Evolutionary conservation across 2,888 invertebrate species (phyloP).

Genomic region (Furcula furcula): DNA sequence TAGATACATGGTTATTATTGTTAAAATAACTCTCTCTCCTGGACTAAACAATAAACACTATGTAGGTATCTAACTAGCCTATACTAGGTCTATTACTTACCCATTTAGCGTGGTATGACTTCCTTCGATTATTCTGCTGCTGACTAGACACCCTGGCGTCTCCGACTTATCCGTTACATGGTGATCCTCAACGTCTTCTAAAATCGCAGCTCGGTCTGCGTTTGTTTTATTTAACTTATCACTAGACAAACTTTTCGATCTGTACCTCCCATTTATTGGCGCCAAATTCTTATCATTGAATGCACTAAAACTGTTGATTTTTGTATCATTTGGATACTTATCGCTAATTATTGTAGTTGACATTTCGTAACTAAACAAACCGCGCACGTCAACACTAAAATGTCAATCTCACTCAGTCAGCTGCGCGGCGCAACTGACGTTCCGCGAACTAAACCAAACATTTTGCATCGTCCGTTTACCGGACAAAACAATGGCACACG

Average conservation of each 20-base stretch:
- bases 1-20: too few species aligned
- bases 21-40: too few species aligned
- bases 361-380: constrained; percentile 58
- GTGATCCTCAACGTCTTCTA: constrained; percentile 70
- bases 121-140: constrained; percentile 54
- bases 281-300: constrained; percentile 65
- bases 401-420: constrained; percentile 58
- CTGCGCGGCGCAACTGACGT: constrained; percentile 64
- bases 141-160: constrained; percentile 70
- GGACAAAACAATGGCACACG: constrained; percentile 61
- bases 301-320: constrained; percentile 67
- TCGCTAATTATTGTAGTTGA: constrained; percentile 68
- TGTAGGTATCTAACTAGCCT: too few species aligned
- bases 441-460: constrained; percentile 48
- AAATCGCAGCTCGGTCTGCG: constrained; percentile 69
- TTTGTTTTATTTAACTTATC: constrained; percentile 74
- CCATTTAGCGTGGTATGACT: constrained; percentile 46
- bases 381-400: constrained; percentile 51
- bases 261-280: constrained; percentile 61
- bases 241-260: constrained; percentile 75
- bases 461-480: constrained; percentile 47
- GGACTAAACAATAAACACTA: too few species aligned
- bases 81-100: constrained; percentile 43
- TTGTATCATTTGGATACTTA: constrained; percentile 63
- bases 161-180: constrained; percentile 64